Evolutionary conservation across 2,113 vertebrate genomes (phyloP), one percentile per base, ranked within the genome.

Genomic region (Macrotus californicus): DNA sequence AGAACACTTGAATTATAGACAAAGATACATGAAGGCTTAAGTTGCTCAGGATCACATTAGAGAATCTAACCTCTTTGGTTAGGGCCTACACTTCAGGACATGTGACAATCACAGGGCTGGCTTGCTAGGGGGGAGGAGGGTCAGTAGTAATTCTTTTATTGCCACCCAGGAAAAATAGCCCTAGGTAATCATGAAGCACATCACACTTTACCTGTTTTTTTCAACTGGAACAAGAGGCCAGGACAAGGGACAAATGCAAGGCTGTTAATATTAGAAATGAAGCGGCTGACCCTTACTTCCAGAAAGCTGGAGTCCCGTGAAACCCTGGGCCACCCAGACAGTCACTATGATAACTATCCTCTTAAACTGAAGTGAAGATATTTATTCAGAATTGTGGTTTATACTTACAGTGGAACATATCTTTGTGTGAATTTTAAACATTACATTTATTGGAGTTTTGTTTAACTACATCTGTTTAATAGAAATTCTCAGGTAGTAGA

Each of bases 241-340:
- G 7, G 56, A 13, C 31, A 67, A 41, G 5, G 39, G 81, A 79
- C 82, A 91, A 54, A 92, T 4, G n/a, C 14, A 64, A 95, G 54
- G 69, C 41, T 83, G 80, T 36, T 76, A 43, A 39, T 66, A 69
- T 21, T 4, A 26, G 50, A 88, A 59, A 82, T 26, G 50, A 91
- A 73, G 59, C 21, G 5, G 43, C 21, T 10, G 50, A 46, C 36
- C 64, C 36, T 72, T 15, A 9, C 24, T 22, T 39, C 39, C 11
- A 19, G 67, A 76, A 64, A 22, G 18, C 24, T 66, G 77, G 34
- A 50, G 66, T 69, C 50, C 77, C 66, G 21, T 34, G 46, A 66
- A 91, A 59, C 21, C n/a, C 15, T 86, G 75, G 95, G 95, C 95
- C 94, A 97, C 96, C 96, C 96, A 91, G 54, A 93, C 52, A 34